Percentiles rank a stretch among this genome's conserved stretches.
These are phyloP conservation scores for Napeogenes inachia DNA, from an alignment of 2,888 invertebrate genomes.

Conservation along the genomic window DNA sequence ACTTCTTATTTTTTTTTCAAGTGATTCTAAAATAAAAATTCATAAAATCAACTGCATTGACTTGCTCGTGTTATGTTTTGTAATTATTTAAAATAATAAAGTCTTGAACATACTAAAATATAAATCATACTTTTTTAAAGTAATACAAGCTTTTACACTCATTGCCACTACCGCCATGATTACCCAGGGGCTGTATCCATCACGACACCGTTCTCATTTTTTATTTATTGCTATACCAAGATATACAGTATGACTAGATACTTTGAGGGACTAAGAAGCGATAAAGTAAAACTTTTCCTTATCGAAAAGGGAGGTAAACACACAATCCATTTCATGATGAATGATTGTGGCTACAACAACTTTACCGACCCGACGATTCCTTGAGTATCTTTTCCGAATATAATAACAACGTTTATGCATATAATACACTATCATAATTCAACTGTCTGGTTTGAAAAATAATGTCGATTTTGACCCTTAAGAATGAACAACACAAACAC, in stretches of 20 bases:
- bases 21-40: too few species aligned
- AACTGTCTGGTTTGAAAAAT: too few species aligned
- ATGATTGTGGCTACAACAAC: conserved; percentile 5
- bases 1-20: too few species aligned
- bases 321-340: conserved; percentile 4
- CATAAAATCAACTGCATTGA: too few species aligned
- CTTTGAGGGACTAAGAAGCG: conserved; percentile 26
- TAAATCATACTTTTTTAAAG: conserved; percentile 12
- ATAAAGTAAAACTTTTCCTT: conserved; percentile 17
- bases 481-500: too few species aligned
- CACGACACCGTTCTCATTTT: conserved; percentile 53
- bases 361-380: background rate
- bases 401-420: too few species aligned
- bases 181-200: conserved; percentile 65
- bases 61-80: background rate
- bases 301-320: background rate
- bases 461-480: too few species aligned
- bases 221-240: conserved; percentile 55
- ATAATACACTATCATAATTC: too few species aligned
- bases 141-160: conserved; percentile 30
- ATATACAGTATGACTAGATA: conserved; percentile 31
- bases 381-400: too few species aligned
- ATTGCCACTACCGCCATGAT: conserved; percentile 48
- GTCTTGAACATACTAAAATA: background rate
- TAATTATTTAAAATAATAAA: background rate